Percentiles rank a stretch among this genome's conserved stretches.
Evolutionary conservation across 2,113 vertebrate species (phyloP).

Genomic region (Eulemur macaco): DNA sequence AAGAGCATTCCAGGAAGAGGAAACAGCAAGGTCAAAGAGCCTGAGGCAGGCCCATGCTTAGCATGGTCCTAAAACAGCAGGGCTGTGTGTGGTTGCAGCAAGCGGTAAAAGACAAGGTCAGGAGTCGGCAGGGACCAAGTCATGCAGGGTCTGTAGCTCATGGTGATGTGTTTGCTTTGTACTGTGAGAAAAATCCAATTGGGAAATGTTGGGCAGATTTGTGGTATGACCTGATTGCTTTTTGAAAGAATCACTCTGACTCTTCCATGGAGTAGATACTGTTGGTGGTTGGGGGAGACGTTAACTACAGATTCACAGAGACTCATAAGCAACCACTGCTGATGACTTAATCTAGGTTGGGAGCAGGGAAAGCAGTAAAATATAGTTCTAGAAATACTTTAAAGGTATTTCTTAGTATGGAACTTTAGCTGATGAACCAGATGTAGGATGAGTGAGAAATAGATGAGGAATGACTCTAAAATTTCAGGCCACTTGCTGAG

Average conservation of each 20-base stretch:
- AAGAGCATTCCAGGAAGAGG: neutral
- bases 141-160: neutral
- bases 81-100: neutral
- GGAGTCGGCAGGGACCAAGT: neutral
- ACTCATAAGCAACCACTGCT: neutral
- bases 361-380: neutral
- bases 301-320: neutral
- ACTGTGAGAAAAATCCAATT: neutral
- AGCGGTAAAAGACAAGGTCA: too few species aligned
- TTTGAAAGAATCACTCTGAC: neutral
- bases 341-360: neutral
- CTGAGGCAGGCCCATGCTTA: neutral
- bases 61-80: neutral
- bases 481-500: neutral
- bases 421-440: neutral
- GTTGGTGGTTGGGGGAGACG: accelerated
- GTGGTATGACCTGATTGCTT: neutral
- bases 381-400: neutral
- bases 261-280: neutral
- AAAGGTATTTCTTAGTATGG: neutral
- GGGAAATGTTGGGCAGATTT: neutral
- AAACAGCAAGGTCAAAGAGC: neutral
- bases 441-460: neutral
- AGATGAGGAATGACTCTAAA: neutral
- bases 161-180: neutral